Evolutionary conservation across 1,140 invertebrate species (phyloP).

Genomic region (Triops longicaudatus): DNA sequence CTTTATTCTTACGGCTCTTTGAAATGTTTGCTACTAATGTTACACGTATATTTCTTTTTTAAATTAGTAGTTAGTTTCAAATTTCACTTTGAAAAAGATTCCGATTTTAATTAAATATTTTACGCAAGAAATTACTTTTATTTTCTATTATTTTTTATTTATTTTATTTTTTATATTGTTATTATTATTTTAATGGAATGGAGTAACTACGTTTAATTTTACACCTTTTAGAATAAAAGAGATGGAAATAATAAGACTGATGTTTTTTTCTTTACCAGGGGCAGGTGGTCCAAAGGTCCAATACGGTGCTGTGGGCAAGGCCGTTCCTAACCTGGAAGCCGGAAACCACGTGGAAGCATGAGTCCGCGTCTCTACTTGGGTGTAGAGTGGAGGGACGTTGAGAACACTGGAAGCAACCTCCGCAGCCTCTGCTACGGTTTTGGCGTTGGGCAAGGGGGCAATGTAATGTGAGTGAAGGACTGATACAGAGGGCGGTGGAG

Average conservation of each 20-base stretch:
- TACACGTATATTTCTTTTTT: too few relatives aligned
- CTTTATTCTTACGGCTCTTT: too few relatives aligned
- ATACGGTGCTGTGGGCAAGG: conserved; percentile 14
- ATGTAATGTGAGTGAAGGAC: conserved; percentile 26
- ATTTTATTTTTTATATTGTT: too few relatives aligned
- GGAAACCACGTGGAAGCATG: conserved; percentile 23
- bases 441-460: conserved; percentile 16
- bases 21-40: too few relatives aligned
- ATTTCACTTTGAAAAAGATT: too few relatives aligned
- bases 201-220: too few relatives aligned
- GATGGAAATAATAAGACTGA: background rate
- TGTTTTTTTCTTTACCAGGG: background rate
- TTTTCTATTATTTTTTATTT: too few relatives aligned
- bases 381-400: conserved; percentile 28
- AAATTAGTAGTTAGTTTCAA: too few relatives aligned
- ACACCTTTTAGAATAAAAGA: background rate
- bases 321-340: conserved; percentile 18
- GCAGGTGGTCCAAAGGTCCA: conserved; percentile 16
- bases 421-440: conserved; percentile 32
- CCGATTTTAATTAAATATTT: too few relatives aligned
- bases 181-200: too few relatives aligned
- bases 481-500: conserved; percentile 32
- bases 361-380: conserved; percentile 30
- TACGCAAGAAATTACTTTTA: too few relatives aligned
- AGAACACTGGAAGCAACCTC: conserved; percentile 32